phyloP scores from a whole-genome alignment of 2,888 invertebrate species.

The Schizotus pectinicornis region DNA sequence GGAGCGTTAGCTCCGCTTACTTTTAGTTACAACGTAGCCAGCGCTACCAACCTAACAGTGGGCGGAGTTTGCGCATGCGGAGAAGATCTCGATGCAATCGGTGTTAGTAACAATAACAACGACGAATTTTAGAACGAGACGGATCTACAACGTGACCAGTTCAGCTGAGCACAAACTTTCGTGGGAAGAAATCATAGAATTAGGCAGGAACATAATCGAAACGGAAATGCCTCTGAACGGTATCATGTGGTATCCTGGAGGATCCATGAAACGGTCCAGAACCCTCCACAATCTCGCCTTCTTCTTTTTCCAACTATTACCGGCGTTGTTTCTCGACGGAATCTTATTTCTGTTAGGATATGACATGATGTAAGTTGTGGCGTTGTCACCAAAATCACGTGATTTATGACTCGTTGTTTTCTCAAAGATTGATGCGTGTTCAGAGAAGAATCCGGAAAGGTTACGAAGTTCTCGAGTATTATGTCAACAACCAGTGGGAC shows the following conservation, averaged over 20 bases:
- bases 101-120: no score
- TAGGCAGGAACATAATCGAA: slow-evolving; percentile 78
- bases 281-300: slow-evolving; percentile 81
- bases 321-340: slow-evolving; percentile 84
- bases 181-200: slow-evolving; percentile 88
- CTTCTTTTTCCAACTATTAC: slow-evolving; percentile 87
- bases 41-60: no score
- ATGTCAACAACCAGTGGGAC: slow-evolving; percentile 91
- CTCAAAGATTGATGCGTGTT: slow-evolving; percentile 77
- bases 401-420: background rate
- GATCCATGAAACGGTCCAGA: slow-evolving; percentile 82
- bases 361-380: slow-evolving; percentile 79
- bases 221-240: slow-evolving; percentile 85
- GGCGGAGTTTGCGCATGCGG: no score
- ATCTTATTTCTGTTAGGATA: slow-evolving; percentile 81
- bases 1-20: no score
- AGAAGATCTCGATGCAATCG: no score
- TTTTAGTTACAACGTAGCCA: no score
- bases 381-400: background rate
- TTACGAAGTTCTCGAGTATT: slow-evolving; percentile 89
- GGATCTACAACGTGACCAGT: slow-evolving; percentile 77
- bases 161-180: slow-evolving; percentile 81
- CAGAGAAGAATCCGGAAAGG: slow-evolving; percentile 85
- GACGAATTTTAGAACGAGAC: slow-evolving; percentile 39
- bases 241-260: slow-evolving; percentile 83